Conservation (phyloP, 2,797 vertebrate species). For the Serranus cabrilla region DNA sequence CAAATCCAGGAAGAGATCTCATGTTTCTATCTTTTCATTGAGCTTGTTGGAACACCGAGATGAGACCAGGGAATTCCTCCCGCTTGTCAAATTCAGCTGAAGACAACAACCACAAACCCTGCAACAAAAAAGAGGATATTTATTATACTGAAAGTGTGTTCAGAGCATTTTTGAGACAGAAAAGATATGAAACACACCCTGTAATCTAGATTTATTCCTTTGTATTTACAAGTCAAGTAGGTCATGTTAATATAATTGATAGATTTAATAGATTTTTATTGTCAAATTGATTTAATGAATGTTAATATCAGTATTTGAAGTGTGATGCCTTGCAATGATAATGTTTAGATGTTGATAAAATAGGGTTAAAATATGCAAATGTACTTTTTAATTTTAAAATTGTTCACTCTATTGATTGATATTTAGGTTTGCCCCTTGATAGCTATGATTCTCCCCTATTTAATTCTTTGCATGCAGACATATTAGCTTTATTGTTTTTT, state of each 20-base stretch:
- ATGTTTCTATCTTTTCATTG: conserved; percentile 66
- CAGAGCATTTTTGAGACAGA: background rate
- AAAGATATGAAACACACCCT: background rate
- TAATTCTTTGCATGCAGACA: too few species aligned
- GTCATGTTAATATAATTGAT: background rate
- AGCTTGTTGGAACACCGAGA: conserved; percentile 41
- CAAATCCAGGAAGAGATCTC: conserved; percentile 68
- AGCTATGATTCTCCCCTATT: too few species aligned
- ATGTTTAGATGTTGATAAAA: background rate
- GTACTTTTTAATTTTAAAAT: too few species aligned
- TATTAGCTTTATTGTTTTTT: too few species aligned
- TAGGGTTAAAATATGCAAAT: too few species aligned
- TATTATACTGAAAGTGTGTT: too few species aligned
- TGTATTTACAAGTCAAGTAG: background rate
- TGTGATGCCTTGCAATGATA: background rate
- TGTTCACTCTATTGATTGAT: too few species aligned
- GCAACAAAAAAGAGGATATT: too few species aligned
- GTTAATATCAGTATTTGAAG: background rate
- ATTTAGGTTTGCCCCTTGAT: too few species aligned
- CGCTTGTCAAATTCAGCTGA: conserved; percentile 25
- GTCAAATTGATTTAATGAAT: background rate
- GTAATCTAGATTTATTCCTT: background rate
- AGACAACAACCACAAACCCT: conserved; percentile 22
- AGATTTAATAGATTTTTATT: too few species aligned
- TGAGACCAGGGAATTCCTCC: conserved; percentile 23